phyloP scores from a whole-genome alignment of 2,113 vertebrate genomes.

The Eonycteris spelaea region DNA sequence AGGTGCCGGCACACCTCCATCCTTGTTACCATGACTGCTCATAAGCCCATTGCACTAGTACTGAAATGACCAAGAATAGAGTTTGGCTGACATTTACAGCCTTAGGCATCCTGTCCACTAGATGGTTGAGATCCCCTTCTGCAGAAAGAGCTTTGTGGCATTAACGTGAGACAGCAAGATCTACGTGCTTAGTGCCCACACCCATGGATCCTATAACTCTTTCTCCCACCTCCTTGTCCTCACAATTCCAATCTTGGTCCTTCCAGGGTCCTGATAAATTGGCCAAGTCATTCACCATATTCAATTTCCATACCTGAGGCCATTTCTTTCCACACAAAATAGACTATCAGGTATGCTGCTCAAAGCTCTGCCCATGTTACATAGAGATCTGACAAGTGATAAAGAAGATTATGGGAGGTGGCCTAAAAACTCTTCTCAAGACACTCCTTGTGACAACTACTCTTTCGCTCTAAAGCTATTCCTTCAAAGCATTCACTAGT shows the following conservation, averaged over 20 bases:
- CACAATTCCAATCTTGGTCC: neutral
- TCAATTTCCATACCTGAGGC: neutral
- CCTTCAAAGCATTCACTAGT: neutral
- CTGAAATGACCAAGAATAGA: neutral
- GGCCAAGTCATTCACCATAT: neutral
- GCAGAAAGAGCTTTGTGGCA: neutral
- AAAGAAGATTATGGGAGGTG: neutral
- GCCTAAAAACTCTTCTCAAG: neutral
- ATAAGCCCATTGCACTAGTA: neutral
- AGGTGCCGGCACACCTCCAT: neutral
- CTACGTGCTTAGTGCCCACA: neutral
- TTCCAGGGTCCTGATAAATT: neutral
- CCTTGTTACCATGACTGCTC: neutral
- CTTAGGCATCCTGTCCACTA: neutral
- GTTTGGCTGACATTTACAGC: neutral
- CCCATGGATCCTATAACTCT: neutral
- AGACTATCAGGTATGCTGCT: no score
- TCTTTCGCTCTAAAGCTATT: neutral
- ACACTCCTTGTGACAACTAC: neutral
- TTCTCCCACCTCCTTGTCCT: neutral
- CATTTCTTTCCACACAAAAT: neutral
- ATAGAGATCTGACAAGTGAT: neutral
- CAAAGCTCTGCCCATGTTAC: neutral
- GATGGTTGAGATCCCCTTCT: neutral
- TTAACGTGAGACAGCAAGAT: neutral